These are phyloP conservation scores for Mustela nigripes DNA, from an alignment of 2,113 vertebrate genomes.

Conservation along the genomic window DNA sequence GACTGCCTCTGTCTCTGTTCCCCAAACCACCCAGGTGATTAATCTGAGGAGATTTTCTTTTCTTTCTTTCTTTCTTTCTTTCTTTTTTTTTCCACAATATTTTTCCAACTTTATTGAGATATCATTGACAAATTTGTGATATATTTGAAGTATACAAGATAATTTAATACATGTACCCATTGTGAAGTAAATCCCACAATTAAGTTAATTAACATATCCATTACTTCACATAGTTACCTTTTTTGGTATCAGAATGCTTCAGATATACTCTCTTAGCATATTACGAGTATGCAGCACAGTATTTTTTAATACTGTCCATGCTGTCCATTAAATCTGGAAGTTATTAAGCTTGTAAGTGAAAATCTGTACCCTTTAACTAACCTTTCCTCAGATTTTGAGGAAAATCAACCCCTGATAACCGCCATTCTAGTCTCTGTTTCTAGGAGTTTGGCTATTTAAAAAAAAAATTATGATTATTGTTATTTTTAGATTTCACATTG, in stretches of 20 bases:
- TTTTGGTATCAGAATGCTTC: not conserved
- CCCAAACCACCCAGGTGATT: not conserved
- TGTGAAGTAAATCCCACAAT: not conserved
- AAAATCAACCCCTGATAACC: not conserved
- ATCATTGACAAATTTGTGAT: not conserved
- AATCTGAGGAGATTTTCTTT: not conserved
- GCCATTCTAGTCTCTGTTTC: not conserved
- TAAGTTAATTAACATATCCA: not conserved
- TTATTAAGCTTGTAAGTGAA: not conserved
- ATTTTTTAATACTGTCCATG: not conserved
- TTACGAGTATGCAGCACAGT: not conserved
- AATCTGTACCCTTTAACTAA: not conserved
- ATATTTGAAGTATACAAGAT: not conserved
- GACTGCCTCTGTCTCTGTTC: not conserved
- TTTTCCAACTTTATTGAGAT: not conserved
- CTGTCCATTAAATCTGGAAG: not conserved
- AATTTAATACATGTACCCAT: not conserved
- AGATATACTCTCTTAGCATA: not conserved
- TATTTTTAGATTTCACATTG: not conserved
- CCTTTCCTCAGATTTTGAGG: not conserved
- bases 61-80: too few species aligned
- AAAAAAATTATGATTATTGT: not conserved
- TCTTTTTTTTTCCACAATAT: not conserved
- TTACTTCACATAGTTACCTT: not conserved
- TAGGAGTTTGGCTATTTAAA: not conserved